A percentile compares a stretch with the other conserved stretches of the same genome.
Evolutionary conservation across 1,140 invertebrate species (phyloP).

Genomic region (Pygmarrhopalites habei): DNA sequence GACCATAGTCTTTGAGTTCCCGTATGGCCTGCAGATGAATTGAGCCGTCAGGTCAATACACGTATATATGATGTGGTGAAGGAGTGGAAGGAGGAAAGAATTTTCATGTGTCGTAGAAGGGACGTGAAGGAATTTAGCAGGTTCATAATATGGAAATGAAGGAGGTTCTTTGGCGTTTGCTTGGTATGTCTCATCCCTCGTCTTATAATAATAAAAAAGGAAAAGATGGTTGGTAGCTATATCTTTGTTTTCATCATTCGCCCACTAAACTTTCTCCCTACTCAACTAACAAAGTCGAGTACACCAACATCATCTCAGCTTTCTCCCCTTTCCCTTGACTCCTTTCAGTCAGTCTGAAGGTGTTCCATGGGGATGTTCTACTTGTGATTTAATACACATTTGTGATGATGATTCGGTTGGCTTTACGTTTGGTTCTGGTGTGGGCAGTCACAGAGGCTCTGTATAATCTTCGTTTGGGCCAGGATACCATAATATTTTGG

Average conservation of each 20-base stretch:
- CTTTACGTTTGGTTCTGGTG: slow-evolving; percentile 26
- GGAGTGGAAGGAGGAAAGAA: too few relatives aligned
- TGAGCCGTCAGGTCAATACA: too few relatives aligned
- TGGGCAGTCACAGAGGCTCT: slow-evolving; percentile 34
- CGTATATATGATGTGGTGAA: too few relatives aligned
- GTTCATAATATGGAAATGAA: slow-evolving; percentile 16
- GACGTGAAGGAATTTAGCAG: neutral
- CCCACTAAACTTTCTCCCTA: neutral
- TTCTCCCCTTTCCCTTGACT: neutral
- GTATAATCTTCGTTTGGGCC: slow-evolving; percentile 22
- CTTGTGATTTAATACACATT: too few relatives aligned
- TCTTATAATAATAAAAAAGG: neutral
- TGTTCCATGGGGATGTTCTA: neutral
- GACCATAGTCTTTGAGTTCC: too few relatives aligned
- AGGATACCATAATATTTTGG: slow-evolving; percentile 29
- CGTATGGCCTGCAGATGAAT: too few relatives aligned
- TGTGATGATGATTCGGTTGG: slow-evolving; percentile 25
- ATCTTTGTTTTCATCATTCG: neutral
- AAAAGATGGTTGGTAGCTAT: neutral
- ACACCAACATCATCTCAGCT: neutral
- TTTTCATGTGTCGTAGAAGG: too few relatives aligned
- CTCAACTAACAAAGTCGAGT: neutral
- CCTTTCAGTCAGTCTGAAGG: neutral
- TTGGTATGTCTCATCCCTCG: neutral
- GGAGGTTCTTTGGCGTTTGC: neutral